phyloP scores from a whole-genome alignment of 1,140 invertebrate species.

The Ostrea denselamellosa region DNA sequence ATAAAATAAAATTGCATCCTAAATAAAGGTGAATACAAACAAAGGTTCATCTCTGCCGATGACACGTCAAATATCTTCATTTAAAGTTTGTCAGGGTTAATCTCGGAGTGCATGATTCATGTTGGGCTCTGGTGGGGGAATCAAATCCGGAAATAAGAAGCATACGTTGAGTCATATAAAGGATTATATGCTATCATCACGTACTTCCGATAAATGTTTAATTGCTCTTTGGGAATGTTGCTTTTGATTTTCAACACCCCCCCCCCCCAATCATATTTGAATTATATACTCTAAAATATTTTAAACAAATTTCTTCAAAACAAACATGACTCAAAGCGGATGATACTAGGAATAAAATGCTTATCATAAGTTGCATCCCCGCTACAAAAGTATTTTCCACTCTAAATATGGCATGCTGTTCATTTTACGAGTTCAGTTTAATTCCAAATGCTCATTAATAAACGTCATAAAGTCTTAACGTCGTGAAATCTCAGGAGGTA shows the following conservation, averaged over 20 bases:
- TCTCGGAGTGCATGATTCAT: background rate
- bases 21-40: background rate
- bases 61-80: background rate
- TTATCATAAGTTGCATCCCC: too few relatives aligned
- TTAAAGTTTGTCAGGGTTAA: background rate
- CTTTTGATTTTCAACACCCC: background rate
- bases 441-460: too few relatives aligned
- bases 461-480: too few relatives aligned
- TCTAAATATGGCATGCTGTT: too few relatives aligned
- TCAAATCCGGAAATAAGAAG: constrained; percentile 13
- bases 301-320: too few relatives aligned
- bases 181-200: background rate
- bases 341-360: too few relatives aligned
- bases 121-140: background rate
- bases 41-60: background rate
- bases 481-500: too few relatives aligned
- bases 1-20: constrained; percentile 15
- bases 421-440: too few relatives aligned
- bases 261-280: too few relatives aligned
- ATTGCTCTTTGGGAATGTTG: background rate
- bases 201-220: background rate
- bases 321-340: too few relatives aligned
- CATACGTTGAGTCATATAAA: background rate
- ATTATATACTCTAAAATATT: too few relatives aligned
- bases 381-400: too few relatives aligned